Percentiles rank a stretch among this genome's conserved stretches.
Evolutionary conservation across 2,113 vertebrate genomes (phyloP).

Genomic region (Gavia stellata): DNA sequence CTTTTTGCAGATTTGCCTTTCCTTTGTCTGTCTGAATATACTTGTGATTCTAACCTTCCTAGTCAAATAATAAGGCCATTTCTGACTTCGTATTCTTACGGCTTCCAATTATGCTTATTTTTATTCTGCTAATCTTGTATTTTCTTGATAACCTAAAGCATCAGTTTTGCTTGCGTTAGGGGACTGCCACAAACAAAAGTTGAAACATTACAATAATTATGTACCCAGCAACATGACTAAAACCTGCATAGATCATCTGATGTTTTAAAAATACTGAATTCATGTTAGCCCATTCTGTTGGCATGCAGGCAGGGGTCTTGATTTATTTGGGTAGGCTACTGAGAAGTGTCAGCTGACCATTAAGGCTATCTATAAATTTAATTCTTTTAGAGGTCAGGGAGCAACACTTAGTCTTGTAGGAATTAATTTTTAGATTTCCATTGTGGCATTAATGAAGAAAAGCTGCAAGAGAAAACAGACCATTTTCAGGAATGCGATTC

Average conservation of each 20-base stretch:
- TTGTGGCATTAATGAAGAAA: slow-evolving; percentile 71
- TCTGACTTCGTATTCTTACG: not conserved
- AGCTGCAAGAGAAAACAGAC: slow-evolving; percentile 82
- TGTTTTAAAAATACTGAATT: not conserved
- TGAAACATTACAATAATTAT: not conserved
- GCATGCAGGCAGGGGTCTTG: not conserved
- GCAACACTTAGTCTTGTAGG: slow-evolving; percentile 37
- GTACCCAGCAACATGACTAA: not conserved
- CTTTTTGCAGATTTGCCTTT: not conserved
- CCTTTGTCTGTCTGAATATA: not conserved
- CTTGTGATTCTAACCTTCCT: not conserved
- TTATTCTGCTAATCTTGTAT: not conserved
- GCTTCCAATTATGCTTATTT: not conserved
- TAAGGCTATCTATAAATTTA: slow-evolving; percentile 49
- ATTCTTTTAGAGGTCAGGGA: slow-evolving; percentile 49
- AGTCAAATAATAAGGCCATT: not conserved
- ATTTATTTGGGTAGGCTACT: slow-evolving; percentile 52
- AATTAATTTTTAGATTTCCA: slow-evolving; percentile 68
- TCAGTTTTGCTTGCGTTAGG: not conserved
- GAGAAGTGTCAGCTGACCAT: slow-evolving; percentile 36
- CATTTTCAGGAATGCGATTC: slow-evolving; percentile 84
- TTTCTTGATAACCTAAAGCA: not conserved
- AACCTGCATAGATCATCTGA: not conserved
- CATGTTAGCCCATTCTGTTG: not conserved
- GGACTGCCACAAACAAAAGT: not conserved